Percentiles rank a stretch among this genome's conserved stretches.
Conservation (phyloP, 2,888 invertebrate genomes). For the Drosophila silvestris region DNA sequence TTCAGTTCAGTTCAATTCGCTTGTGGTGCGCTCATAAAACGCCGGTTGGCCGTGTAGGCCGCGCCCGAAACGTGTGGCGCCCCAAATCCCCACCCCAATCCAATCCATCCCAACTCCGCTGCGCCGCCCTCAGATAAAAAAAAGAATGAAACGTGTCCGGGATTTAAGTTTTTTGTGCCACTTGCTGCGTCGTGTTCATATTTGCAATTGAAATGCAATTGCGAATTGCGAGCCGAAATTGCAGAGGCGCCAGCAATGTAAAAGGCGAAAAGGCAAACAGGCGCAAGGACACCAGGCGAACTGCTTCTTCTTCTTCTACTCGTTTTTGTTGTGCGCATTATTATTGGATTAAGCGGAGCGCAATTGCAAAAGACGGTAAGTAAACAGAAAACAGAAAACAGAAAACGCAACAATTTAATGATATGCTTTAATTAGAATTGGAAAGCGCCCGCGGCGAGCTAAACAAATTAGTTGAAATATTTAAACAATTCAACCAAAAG, state of each 20-base stretch:
- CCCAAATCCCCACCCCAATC: slow-evolving; percentile 15
- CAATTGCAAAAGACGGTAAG: slow-evolving; percentile 75
- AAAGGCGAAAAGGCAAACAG: neutral
- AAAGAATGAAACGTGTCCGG: slow-evolving; percentile 25
- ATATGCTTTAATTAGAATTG: slow-evolving; percentile 29
- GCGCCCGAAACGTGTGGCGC: slow-evolving; percentile 51
- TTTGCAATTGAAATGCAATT: slow-evolving; percentile 43
- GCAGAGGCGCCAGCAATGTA: slow-evolving; percentile 8
- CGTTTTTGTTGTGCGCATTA: slow-evolving; percentile 61
- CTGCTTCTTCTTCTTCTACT: slow-evolving; percentile 27
- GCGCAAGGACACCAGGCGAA: slow-evolving; percentile 52
- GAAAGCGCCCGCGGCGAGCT: slow-evolving; percentile 14
- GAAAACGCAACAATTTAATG: slow-evolving; percentile 21
- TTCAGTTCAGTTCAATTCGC: slow-evolving; percentile 69
- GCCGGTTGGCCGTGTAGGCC: slow-evolving; percentile 70
- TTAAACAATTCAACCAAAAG: slow-evolving; percentile 56
- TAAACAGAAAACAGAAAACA: slow-evolving; percentile 12
- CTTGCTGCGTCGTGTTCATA: slow-evolving; percentile 36
- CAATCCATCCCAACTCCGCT: neutral
- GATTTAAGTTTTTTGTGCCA: slow-evolving; percentile 34
- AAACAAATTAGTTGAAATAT: slow-evolving; percentile 66
- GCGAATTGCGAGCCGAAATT: slow-evolving; percentile 8
- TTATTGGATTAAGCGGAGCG: slow-evolving; percentile 73
- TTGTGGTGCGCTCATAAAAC: slow-evolving; percentile 76
- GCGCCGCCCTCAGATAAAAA: neutral